These are phyloP conservation scores for Campylomormyrus tamandua DNA, from an alignment of 2,113 vertebrate species.

Conservation along the genomic window DNA sequence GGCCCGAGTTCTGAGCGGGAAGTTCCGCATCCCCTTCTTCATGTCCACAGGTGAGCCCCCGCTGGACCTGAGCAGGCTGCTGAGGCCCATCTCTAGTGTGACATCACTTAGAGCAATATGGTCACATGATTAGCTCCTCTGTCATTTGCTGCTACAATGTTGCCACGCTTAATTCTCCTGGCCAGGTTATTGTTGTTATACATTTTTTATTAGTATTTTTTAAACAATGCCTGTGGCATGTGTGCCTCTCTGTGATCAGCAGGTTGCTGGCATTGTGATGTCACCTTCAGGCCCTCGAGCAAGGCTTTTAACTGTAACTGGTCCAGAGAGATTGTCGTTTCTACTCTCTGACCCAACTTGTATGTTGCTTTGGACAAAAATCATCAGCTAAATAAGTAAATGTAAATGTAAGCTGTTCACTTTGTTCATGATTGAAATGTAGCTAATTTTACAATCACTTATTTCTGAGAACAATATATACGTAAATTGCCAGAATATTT, in stretches of 20 bases:
- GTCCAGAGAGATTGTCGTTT: neutral
- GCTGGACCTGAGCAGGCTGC: neutral
- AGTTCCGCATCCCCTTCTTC: constrained; percentile 97
- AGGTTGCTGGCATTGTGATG: neutral
- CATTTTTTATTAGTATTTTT: neutral
- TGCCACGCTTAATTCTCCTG: neutral
- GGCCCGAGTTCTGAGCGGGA: constrained; percentile 90
- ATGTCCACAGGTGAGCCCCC: constrained; percentile 89
- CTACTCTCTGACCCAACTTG: neutral
- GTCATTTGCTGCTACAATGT: neutral
- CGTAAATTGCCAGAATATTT: neutral
- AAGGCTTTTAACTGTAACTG: neutral
- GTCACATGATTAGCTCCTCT: neutral
- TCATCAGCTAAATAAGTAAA: neutral
- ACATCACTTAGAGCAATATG: neutral
- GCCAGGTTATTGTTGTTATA: neutral
- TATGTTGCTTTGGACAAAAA: neutral
- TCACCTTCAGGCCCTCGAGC: neutral
- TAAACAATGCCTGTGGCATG: neutral
- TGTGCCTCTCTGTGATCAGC: neutral
- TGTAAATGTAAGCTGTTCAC: neutral
- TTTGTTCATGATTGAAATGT: neutral
- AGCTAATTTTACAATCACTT: neutral
- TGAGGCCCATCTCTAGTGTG: neutral
- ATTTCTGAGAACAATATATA: neutral